These are phyloP conservation scores for Phortica okadai DNA, from an alignment of 2,888 invertebrate genomes.

Conservation along the genomic window DNA sequence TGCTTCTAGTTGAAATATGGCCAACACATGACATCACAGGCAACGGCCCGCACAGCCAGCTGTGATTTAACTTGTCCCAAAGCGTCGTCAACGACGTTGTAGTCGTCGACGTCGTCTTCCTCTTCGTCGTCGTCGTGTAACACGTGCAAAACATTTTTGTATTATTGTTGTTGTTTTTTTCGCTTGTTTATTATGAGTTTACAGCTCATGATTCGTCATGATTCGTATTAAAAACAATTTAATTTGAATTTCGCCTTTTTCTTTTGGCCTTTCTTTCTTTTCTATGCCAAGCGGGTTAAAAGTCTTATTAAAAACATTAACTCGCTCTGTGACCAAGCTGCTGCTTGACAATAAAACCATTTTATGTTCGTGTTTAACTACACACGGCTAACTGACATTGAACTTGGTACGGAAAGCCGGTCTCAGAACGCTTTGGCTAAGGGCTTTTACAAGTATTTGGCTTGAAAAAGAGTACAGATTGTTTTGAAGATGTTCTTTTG, in stretches of 20 bases:
- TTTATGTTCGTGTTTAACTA: constrained; percentile 45
- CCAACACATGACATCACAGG: constrained; percentile 58
- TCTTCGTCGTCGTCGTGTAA: constrained; percentile 17
- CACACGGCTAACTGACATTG: background rate
- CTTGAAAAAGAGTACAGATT: background rate
- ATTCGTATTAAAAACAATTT: constrained; percentile 42
- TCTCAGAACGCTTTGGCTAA: background rate
- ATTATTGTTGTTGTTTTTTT: background rate
- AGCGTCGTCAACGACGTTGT: constrained; percentile 29
- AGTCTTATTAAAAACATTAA: background rate
- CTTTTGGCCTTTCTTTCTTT: background rate
- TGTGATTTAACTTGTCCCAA: constrained; percentile 40
- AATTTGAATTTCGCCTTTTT: too few species aligned
- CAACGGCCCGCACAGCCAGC: background rate
- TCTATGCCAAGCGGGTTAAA: background rate
- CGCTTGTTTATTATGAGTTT: background rate
- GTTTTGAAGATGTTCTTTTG: background rate
- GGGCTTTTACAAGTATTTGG: too few species aligned
- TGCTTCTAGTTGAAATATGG: constrained; percentile 54
- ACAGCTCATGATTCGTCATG: constrained; percentile 45
- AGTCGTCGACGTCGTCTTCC: too few species aligned
- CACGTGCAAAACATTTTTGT: constrained; percentile 42
- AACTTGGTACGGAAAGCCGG: constrained; percentile 1
- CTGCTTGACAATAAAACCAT: constrained; percentile 43
- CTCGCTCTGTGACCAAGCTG: constrained; percentile 48